These are phyloP conservation scores for Pseudomyrmex flavicornis DNA, from an alignment of 1,140 invertebrate genomes.

Conservation along the genomic window DNA sequence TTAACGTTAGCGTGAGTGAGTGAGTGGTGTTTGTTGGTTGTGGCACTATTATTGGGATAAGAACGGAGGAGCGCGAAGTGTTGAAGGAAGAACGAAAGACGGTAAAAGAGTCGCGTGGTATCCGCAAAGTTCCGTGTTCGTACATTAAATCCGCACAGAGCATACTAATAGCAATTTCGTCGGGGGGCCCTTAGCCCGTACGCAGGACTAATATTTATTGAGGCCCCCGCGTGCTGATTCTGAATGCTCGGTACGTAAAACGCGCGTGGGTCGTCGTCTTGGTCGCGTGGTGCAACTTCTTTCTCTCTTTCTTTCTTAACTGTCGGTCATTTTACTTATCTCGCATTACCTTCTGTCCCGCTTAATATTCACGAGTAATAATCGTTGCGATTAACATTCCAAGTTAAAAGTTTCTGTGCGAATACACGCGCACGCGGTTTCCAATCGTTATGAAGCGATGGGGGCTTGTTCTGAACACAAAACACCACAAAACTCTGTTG, in stretches of 20 bases:
- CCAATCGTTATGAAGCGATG: conserved; percentile 1
- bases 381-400: conserved; percentile 37
- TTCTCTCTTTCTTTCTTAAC: conserved; percentile 24
- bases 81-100: conserved; percentile 54
- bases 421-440: not conserved
- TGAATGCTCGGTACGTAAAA: conserved; percentile 48
- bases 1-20: too few relatives aligned
- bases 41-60: too few relatives aligned
- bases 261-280: conserved; percentile 55
- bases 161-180: conserved; percentile 57
- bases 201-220: conserved; percentile 59
- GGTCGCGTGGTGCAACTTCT: conserved; percentile 55
- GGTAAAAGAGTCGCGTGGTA: conserved; percentile 45
- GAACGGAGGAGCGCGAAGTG: conserved; percentile 33
- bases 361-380: conserved; percentile 49
- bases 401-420: conserved; percentile 18
- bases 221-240: conserved; percentile 24
- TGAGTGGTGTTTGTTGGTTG: too few relatives aligned
- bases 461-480: not conserved
- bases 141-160: conserved; percentile 44
- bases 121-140: conserved; percentile 54
- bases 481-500: too few relatives aligned
- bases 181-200: conserved; percentile 45
- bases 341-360: conserved; percentile 50
- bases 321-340: conserved; percentile 52